Conservation (phyloP, 2,113 vertebrate genomes). For the Elaphurus davidianus region DNA sequence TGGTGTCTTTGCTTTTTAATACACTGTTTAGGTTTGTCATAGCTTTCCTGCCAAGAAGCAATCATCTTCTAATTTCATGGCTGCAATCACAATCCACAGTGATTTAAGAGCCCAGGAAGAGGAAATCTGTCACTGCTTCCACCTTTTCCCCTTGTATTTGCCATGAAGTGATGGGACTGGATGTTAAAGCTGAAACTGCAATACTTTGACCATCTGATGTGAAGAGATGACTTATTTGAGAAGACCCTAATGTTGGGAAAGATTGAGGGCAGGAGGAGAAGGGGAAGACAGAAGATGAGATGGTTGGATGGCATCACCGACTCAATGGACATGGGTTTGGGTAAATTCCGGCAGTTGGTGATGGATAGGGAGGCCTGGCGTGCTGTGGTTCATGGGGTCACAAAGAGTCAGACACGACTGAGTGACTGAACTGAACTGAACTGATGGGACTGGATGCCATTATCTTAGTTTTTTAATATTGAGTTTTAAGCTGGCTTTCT, state of each 20-base stretch:
- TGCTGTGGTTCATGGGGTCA: not conserved
- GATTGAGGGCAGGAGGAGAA: not conserved
- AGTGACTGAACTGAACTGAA: not conserved
- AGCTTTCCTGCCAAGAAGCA: not conserved
- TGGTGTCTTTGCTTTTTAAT: not conserved
- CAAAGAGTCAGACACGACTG: fast-evolving
- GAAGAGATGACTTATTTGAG: not conserved
- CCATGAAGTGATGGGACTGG: not conserved
- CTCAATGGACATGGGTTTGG: not conserved
- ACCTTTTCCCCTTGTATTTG: not conserved
- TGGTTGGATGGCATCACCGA: not conserved
- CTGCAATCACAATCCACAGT: not conserved
- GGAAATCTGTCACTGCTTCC: not conserved
- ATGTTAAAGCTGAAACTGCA: not conserved
- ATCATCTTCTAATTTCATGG: not conserved
- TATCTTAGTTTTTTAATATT: not conserved
- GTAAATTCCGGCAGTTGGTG: fast-evolving
- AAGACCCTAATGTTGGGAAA: not conserved
- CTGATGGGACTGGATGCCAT: not conserved
- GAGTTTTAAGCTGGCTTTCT: not conserved
- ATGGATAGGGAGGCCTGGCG: not conserved
- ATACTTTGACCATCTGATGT: not conserved
- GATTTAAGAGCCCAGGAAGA: not conserved
- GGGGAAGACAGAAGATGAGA: not conserved
- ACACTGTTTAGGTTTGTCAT: not conserved